Evolutionary conservation across 1,140 invertebrate genomes (phyloP).

Genomic region (Sinella curviseta): DNA sequence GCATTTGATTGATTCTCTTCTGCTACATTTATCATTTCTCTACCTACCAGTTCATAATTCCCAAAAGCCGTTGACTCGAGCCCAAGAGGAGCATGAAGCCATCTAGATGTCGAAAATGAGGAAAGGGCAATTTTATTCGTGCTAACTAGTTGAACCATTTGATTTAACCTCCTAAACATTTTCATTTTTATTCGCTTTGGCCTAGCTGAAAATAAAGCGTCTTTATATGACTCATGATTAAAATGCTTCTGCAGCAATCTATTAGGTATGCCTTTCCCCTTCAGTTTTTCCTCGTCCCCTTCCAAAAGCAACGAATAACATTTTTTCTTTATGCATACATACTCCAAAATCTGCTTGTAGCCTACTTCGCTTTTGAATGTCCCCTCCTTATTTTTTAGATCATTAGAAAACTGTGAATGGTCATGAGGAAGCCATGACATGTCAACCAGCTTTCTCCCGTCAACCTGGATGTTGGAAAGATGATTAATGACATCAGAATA

Average conservation of each 20-base stretch:
- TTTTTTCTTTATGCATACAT: not conserved
- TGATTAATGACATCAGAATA: not conserved
- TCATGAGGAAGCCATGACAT: not conserved
- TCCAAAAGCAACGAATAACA: not conserved
- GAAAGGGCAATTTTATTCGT: not conserved
- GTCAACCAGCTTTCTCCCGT: not conserved
- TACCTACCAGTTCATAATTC: too few relatives aligned
- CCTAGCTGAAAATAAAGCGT: not conserved
- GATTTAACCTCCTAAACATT: not conserved
- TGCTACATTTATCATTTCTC: too few relatives aligned
- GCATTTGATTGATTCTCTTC: too few relatives aligned
- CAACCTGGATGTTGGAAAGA: not conserved
- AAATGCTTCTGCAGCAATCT: not conserved
- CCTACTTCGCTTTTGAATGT: not conserved
- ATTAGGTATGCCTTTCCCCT: not conserved
- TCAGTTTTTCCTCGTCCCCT: not conserved
- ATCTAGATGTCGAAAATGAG: not conserved
- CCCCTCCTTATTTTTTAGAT: not conserved
- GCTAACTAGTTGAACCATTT: not conserved
- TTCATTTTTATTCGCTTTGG: not conserved
- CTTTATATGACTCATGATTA: not conserved
- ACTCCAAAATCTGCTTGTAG: not conserved
- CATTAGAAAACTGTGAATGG: not conserved
- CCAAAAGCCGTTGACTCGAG: not conserved
- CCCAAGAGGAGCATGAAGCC: not conserved